Evolutionary conservation across 2,888 invertebrate genomes (phyloP).

Genomic region (Sarcophaga variegata): DNA sequence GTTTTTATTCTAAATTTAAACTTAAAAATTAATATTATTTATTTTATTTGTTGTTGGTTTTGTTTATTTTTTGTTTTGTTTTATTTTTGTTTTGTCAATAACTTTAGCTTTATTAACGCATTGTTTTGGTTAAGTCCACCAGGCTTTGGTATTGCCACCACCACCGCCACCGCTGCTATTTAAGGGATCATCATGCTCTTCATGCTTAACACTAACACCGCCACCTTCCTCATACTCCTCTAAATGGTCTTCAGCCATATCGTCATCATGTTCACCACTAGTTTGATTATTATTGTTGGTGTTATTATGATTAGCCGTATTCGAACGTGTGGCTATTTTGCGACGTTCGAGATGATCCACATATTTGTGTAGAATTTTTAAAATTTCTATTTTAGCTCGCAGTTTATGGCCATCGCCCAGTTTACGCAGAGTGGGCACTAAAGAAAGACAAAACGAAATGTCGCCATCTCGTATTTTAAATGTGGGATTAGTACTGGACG

Average conservation of each 20-base stretch:
- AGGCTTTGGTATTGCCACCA: conserved; percentile 52
- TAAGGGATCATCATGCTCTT: conserved; percentile 53
- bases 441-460: conserved; percentile 57
- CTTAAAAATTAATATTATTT: too few relatives aligned
- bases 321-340: background rate
- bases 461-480: conserved; percentile 64
- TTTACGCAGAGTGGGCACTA: conserved; percentile 61
- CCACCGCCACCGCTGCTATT: conserved; percentile 14
- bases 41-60: background rate
- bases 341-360: conserved; percentile 42
- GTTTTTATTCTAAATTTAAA: too few relatives aligned
- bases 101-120: background rate
- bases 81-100: background rate
- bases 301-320: conserved; percentile 1
- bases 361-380: conserved; percentile 48
- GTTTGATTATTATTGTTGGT: background rate
- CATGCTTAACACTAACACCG: conserved; percentile 51
- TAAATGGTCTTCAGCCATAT: conserved; percentile 57
- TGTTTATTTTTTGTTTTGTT: background rate
- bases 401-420: conserved; percentile 52
- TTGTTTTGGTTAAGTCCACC: conserved; percentile 60
- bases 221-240: conserved; percentile 55
- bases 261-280: conserved; percentile 24
- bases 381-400: conserved; percentile 63
- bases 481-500: conserved; percentile 18